Percentiles rank a stretch among this genome's conserved stretches.
These are phyloP conservation scores for Trachelus tabidus DNA, from an alignment of 2,888 invertebrate species.

Conservation along the genomic window DNA sequence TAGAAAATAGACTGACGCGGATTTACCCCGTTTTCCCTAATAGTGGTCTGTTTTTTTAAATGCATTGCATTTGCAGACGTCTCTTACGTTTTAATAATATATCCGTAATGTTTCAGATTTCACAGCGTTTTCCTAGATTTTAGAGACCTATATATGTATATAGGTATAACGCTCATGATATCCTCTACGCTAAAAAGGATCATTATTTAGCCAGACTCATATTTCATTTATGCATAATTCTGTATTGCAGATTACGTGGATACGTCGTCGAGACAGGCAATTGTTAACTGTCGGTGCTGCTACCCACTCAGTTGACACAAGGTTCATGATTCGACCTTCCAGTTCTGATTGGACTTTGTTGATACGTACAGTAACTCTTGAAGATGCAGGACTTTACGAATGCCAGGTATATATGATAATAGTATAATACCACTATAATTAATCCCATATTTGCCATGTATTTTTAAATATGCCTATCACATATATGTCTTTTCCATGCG, in stretches of 20 bases:
- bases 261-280: constrained; percentile 58
- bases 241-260: constrained; percentile 59
- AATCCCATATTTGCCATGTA: too few relatives aligned
- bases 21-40: not conserved
- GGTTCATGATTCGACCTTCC: constrained; percentile 59
- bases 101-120: constrained; percentile 7
- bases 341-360: constrained; percentile 60
- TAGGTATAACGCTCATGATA: not conserved
- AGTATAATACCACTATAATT: too few relatives aligned
- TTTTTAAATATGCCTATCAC: too few relatives aligned
- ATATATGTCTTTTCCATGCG: too few relatives aligned
- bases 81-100: not conserved
- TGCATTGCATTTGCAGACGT: constrained; percentile 27
- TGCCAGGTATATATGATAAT: constrained; percentile 50
- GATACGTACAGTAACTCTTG: constrained; percentile 55
- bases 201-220: not conserved
- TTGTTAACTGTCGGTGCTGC: constrained; percentile 60
- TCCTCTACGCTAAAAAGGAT: not conserved
- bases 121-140: constrained; percentile 3
- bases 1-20: not conserved
- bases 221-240: not conserved
- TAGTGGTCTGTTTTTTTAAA: not conserved
- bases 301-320: constrained; percentile 61
- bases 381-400: constrained; percentile 60
- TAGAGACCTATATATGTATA: not conserved